phyloP scores from a whole-genome alignment of 2,888 invertebrate species.

The Thera britannica region DNA sequence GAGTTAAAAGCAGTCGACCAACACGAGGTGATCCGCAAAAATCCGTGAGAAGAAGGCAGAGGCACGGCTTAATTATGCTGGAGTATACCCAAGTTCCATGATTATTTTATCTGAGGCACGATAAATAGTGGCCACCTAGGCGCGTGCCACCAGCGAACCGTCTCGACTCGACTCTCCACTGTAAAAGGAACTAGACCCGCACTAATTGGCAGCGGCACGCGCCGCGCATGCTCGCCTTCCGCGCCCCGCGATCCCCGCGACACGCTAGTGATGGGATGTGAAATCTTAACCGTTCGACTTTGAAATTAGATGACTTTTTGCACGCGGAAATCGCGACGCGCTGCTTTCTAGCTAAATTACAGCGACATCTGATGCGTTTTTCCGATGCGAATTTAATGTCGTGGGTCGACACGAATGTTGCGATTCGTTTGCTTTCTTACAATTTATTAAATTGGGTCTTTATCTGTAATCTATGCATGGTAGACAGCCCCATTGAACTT shows the following conservation, averaged over 20 bases:
- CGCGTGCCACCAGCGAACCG: conserved; percentile 67
- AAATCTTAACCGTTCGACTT: conserved; percentile 76
- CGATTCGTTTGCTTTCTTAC: conserved; percentile 12
- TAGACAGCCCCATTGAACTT: too few relatives aligned
- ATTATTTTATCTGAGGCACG: conserved; percentile 4
- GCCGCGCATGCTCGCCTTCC: conserved; percentile 74
- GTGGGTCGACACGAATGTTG: conserved; percentile 43
- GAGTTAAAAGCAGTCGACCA: too few relatives aligned
- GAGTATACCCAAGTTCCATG: not conserved
- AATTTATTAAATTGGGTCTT: not conserved
- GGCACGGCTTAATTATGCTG: not conserved
- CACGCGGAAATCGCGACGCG: conserved; percentile 66
- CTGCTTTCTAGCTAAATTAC: conserved; percentile 63
- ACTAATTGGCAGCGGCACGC: conserved; percentile 83
- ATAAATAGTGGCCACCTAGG: conserved; percentile 55
- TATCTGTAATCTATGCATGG: too few relatives aligned
- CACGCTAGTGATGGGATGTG: conserved; percentile 81
- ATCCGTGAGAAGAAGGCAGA: too few relatives aligned
- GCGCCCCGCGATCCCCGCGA: conserved; percentile 59
- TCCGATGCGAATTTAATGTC: conserved; percentile 21
- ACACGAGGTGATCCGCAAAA: too few relatives aligned
- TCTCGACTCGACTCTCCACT: conserved; percentile 73
- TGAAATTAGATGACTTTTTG: conserved; percentile 74
- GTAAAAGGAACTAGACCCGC: conserved; percentile 81
- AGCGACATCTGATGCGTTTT: conserved; percentile 38